Evolutionary conservation across 2,797 vertebrate genomes (phyloP).

Genomic region (Halcyon leucocephala): DNA sequence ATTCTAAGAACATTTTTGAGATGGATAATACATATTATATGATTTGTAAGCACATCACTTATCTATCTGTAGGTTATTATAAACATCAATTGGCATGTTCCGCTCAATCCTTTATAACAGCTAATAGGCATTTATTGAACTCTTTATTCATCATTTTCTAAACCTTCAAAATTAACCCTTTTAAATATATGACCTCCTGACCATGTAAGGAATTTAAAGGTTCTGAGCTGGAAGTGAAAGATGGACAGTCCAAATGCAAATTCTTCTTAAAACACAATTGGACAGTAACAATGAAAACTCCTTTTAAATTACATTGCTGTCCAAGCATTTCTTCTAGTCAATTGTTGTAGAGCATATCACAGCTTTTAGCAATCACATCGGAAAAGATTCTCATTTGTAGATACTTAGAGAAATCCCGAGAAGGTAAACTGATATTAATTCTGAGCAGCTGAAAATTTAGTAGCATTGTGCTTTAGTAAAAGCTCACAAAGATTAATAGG

Average conservation of each 20-base stretch:
- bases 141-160: background rate
- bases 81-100: background rate
- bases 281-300: background rate
- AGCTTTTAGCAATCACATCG: background rate
- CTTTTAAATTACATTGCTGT: background rate
- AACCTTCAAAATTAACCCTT: background rate
- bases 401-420: background rate
- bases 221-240: background rate
- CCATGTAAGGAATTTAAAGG: background rate
- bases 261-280: background rate
- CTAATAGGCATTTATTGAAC: slow-evolving; percentile 11
- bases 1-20: background rate
- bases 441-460: background rate
- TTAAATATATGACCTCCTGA: background rate
- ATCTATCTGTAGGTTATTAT: background rate
- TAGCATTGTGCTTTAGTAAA: background rate
- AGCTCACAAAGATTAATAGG: background rate
- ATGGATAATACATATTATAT: background rate
- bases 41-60: background rate
- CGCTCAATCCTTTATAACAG: background rate
- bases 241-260: background rate
- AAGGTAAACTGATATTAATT: slow-evolving; percentile 17
- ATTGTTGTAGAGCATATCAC: background rate
- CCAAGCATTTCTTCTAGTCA: background rate
- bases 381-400: background rate